These are phyloP conservation scores for Ceratina australensis DNA, from an alignment of 1,140 invertebrate species.

Conservation along the genomic window DNA sequence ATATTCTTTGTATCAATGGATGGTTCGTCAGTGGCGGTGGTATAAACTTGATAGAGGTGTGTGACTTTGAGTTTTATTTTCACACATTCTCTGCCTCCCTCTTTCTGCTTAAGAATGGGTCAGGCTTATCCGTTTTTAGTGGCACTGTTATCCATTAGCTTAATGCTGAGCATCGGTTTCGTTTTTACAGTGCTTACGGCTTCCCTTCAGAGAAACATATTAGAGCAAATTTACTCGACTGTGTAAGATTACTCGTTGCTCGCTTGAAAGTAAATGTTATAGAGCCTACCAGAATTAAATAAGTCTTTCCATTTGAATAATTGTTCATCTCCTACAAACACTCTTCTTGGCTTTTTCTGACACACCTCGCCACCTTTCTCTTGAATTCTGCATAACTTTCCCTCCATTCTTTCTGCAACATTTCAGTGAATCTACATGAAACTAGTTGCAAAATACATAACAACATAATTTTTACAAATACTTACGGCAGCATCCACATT, in stretches of 20 bases:
- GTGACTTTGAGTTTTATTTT: slow-evolving; percentile 67
- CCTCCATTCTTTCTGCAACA: slow-evolving; percentile 96
- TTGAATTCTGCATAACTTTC: slow-evolving; percentile 98
- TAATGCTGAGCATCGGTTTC: slow-evolving; percentile 75
- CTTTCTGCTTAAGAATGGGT: slow-evolving; percentile 73
- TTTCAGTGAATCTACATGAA: slow-evolving; percentile 32
- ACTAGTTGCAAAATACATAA: not conserved
- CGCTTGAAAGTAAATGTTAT: not conserved
- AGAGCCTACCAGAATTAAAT: slow-evolving; percentile 78
- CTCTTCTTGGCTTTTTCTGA: slow-evolving; percentile 99
- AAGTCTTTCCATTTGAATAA: slow-evolving; percentile 79
- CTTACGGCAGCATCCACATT: slow-evolving; percentile 99
- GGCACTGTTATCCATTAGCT: slow-evolving; percentile 75
- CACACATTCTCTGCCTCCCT: slow-evolving; percentile 59
- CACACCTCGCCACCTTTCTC: slow-evolving; percentile 97
- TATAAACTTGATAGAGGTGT: slow-evolving; percentile 72
- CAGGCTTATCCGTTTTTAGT: slow-evolving; percentile 76
- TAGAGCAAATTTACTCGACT: not conserved
- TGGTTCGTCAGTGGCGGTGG: slow-evolving; percentile 72
- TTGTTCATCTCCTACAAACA: slow-evolving; percentile 84
- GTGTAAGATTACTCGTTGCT: not conserved
- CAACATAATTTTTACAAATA: slow-evolving; percentile 57
- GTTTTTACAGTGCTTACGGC: slow-evolving; percentile 77
- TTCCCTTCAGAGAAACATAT: slow-evolving; percentile 65
- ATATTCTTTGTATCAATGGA: slow-evolving; percentile 71